Evolutionary conservation across 2,888 invertebrate species (phyloP), one percentile per base, ranked within the genome.

Genomic region (Cephus runcator): DNA sequence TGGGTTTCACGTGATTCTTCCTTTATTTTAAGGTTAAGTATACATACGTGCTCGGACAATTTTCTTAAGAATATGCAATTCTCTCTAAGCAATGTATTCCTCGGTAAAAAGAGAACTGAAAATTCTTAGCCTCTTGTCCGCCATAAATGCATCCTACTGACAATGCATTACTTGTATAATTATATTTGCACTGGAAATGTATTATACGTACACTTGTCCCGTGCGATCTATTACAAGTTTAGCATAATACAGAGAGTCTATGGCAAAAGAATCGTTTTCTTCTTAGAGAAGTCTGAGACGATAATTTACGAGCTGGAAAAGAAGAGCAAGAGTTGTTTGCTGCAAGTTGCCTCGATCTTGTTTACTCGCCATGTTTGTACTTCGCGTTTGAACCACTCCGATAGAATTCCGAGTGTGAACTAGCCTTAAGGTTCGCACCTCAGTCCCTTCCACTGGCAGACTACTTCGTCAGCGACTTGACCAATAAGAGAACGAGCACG

Each of bases 361-460:
- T 81, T 80, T 80, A 78, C 76, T 76, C 73, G 33, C 76, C 6
- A 56, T 80, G 76, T 81, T 69, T 74, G 78, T 77, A 68, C 75
- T 69, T 73, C 75, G 77, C 31, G 73, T 81, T 81, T 73, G 34
- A 73, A 75, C 75, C 73, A 35, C 31, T 34, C 23, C 23, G 80
- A 80, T 77, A 80, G 75, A 80, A 80, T 80, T 77, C 68, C 56
- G 80, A 40, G 75, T 75, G 40, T 33, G 30, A 56, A 56, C 56
- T 56, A 56, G 56, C 56, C 23, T 56, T 56, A 56, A 56, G 56
- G 56, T 23, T 23, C 56, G 56, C 56, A 56, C 56, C 56, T 56
- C 56, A 56, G 23, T 56, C 23, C 56, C 56, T 56, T 56, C 56
- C 56, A 56, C 23, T 23, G 0, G 56, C 23, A 15, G 56, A 23